phyloP scores from a whole-genome alignment of 30 jellyfish, hydroid and myxozoan genomes.

The Hydractinia echinata region DNA sequence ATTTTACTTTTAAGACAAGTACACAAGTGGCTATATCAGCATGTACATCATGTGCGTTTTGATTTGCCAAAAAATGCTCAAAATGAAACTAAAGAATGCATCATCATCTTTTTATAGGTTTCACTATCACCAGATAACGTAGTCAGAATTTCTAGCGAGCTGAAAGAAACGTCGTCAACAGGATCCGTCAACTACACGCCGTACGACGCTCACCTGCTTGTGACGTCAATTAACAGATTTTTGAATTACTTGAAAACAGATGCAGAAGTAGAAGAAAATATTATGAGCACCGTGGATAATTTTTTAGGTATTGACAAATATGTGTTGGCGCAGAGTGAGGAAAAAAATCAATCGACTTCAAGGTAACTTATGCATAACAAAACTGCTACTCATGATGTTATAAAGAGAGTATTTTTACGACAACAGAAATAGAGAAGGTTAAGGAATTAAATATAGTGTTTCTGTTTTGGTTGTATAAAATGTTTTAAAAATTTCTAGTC shows the following conservation, averaged over 20 bases:
- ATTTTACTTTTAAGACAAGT: too few species aligned
- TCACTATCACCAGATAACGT: background rate
- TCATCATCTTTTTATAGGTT: background rate
- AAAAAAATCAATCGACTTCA: background rate
- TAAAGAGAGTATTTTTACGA: too few species aligned
- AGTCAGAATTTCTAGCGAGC: background rate
- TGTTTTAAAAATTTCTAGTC: too few species aligned
- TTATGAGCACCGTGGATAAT: constrained; percentile 1
- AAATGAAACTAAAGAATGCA: too few species aligned
- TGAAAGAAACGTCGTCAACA: background rate
- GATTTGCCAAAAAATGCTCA: too few species aligned
- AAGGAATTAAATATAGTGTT: too few species aligned
- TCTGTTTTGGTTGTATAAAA: too few species aligned
- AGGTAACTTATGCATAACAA: background rate
- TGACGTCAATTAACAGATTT: background rate
- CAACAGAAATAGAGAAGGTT: too few species aligned
- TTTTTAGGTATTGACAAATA: background rate
- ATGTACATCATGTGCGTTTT: background rate
- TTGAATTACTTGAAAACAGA: background rate
- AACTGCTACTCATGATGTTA: too few species aligned
- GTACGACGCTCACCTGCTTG: background rate
- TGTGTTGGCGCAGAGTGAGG: background rate
- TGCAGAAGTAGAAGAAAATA: background rate
- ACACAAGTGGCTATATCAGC: background rate
- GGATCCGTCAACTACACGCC: too few species aligned